phyloP scores from a whole-genome alignment of 2,113 vertebrate species.

The Felis catus region DNA sequence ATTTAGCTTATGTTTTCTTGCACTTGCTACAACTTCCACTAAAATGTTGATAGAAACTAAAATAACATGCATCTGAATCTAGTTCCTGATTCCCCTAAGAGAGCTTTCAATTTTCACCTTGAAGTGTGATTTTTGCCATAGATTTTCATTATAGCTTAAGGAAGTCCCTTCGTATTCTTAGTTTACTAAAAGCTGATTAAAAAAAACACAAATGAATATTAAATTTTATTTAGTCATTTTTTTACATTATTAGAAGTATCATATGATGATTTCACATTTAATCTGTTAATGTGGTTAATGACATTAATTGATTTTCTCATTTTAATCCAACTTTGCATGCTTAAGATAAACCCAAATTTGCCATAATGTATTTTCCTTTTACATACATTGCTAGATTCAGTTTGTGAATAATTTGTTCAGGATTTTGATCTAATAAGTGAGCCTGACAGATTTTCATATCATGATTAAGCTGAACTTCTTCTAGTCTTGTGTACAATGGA shows the following conservation, averaged over 20 bases:
- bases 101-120: background rate
- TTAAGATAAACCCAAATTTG: background rate
- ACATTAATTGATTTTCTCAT: background rate
- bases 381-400: background rate
- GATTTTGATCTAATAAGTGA: background rate
- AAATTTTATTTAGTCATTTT: conserved; percentile 11
- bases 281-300: background rate
- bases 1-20: background rate
- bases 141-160: background rate
- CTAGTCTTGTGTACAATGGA: background rate
- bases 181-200: background rate
- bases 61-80: background rate
- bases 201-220: background rate
- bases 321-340: background rate
- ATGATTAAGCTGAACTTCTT: background rate
- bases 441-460: background rate
- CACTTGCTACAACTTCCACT: background rate
- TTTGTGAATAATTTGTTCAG: background rate
- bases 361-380: background rate
- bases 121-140: background rate
- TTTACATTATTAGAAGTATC: background rate
- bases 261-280: background rate
- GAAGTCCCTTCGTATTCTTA: background rate
- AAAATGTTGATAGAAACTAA: background rate
- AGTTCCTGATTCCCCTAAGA: background rate